These are phyloP conservation scores for Leucophenga varia DNA, from an alignment of 1,140 invertebrate genomes.

Conservation along the genomic window DNA sequence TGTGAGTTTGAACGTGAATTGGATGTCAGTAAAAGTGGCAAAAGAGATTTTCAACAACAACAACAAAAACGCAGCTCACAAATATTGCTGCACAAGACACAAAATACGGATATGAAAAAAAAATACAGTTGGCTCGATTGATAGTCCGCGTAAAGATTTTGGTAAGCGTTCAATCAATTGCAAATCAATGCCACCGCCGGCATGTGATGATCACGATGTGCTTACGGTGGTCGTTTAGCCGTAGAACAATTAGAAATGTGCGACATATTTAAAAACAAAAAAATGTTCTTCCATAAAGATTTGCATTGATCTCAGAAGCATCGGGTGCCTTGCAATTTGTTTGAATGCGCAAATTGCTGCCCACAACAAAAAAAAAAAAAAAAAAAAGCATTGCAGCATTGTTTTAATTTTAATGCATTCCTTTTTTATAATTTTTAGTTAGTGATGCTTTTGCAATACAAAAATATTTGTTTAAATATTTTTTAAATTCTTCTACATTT, in stretches of 20 bases:
- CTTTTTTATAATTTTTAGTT: conserved; percentile 1
- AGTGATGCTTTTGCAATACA: not conserved
- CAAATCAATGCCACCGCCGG: conserved; percentile 55
- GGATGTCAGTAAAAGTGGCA: conserved; percentile 33
- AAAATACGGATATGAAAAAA: conserved; percentile 75
- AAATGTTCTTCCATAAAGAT: too few species aligned
- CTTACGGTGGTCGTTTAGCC: conserved; percentile 61
- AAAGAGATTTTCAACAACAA: conserved; percentile 40
- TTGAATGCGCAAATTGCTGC: too few species aligned
- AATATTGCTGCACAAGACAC: conserved; percentile 71
- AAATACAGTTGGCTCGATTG: conserved; percentile 72
- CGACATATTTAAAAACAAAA: too few species aligned
- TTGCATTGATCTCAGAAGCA: conserved; percentile 35
- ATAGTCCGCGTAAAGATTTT: conserved; percentile 76
- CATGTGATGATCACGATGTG: conserved; percentile 57
- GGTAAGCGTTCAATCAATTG: conserved; percentile 64
- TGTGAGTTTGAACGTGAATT: conserved; percentile 55
- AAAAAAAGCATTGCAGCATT: too few species aligned
- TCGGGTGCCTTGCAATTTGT: conserved; percentile 23
- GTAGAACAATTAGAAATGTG: too few species aligned
- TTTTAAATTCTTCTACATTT: conserved; percentile 19
- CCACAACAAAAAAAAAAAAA: too few species aligned
- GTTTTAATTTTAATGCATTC: too few species aligned
- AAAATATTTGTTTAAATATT: conserved; percentile 31
- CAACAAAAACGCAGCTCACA: conserved; percentile 60